Evolutionary conservation across 2,888 invertebrate species (phyloP), one percentile per base, ranked within the genome.

Genomic region (Gnatocerus cornutus): DNA sequence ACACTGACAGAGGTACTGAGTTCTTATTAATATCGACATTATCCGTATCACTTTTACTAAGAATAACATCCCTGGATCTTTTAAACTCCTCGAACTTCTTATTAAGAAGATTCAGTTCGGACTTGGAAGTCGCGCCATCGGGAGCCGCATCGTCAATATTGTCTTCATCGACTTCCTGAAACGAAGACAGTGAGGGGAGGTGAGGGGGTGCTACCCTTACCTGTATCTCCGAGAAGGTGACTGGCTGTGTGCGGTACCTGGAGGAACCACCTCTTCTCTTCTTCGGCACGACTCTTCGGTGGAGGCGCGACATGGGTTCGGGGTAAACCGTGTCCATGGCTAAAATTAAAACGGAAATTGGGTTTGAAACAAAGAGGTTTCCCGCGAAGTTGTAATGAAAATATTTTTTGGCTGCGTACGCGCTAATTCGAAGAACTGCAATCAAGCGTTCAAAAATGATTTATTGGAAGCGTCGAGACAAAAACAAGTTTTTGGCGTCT

Each of bases 191-290:
- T 10, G n/a, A 41, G 7, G 5, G 2, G 10, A 5, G 41, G 39
- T 4, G 29, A 29, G 5, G 29, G 52, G n/a, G 30, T 12, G 1
- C n/a, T 7, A 1, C 12, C n/a, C 55, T 56, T 78, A 90, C 91
- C 87, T 91, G 89, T 74, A 93, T 93, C 85, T 93, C 93, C 41
- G 92, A 90, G 83, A 93, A 93, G 46, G 93, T 93, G 73, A 93
- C 90, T 0, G 92, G 92, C 81, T 90, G 90, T 33, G 92, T 92
- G 76, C 90, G 87, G 79, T 89, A 90, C 50, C 91, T 85, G 76
- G 74, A 87, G 73, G 85, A 83, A 73, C 78, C 85, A 72, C 83
- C 86, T 73, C 86, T 85, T 77, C 87, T 84, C 76, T 87, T 87
- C 76, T 88, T 88, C 63, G 87, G 87, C 75, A 84, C 89, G 74